A percentile compares a stretch with the other conserved stretches of the same genome.
Conservation (phyloP, 2,797 vertebrate species). For the Champsocephalus gunnari region DNA sequence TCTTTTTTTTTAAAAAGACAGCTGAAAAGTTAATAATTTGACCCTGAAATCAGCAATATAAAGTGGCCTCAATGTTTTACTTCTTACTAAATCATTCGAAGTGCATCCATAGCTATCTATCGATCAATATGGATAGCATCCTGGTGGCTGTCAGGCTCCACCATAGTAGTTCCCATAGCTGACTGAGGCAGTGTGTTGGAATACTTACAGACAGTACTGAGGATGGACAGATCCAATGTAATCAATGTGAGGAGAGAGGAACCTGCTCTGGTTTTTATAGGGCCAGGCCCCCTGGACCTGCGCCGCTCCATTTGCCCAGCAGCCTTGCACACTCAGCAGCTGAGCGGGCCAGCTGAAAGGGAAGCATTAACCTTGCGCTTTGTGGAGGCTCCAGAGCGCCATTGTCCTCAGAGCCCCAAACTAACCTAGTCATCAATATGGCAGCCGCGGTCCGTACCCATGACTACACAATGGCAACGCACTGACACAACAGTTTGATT, state of each 20-base stretch:
- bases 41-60: constrained; percentile 11
- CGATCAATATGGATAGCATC: constrained; percentile 30
- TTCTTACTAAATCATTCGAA: constrained; percentile 26
- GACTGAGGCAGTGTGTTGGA: constrained; percentile 63
- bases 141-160: constrained; percentile 30
- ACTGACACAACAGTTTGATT: constrained; percentile 87
- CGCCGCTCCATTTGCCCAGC: constrained; percentile 77
- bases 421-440: constrained; percentile 85
- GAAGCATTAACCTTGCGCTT: constrained; percentile 81
- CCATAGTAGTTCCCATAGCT: constrained; percentile 48
- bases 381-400: constrained; percentile 78
- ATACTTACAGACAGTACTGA: constrained; percentile 90
- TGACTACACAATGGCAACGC: constrained; percentile 78
- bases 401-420: constrained; percentile 84
- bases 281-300: constrained; percentile 66
- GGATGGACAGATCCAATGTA: constrained; percentile 87
- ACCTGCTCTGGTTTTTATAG: constrained; percentile 88
- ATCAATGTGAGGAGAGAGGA: constrained; percentile 83
- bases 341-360: constrained; percentile 79
- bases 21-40: background rate
- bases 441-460: constrained; percentile 64
- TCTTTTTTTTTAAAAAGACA: background rate
- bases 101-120: constrained; percentile 20
- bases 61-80: constrained; percentile 19
- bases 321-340: constrained; percentile 92